A percentile compares a stretch with the other conserved stretches of the same genome.
Conservation (phyloP, 2,888 invertebrate genomes). For the Synergus umbraculus region DNA sequence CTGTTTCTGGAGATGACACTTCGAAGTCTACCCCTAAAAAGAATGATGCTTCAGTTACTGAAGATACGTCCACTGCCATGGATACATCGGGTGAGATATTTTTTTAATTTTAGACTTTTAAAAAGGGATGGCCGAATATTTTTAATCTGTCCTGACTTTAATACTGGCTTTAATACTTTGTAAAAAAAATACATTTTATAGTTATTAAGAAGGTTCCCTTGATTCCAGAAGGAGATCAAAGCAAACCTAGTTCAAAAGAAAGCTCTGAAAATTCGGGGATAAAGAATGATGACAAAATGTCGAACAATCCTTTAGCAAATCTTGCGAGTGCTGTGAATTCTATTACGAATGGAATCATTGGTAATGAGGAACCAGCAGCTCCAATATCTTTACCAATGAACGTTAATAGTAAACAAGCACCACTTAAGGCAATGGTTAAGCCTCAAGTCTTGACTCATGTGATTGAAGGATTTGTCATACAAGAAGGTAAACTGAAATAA, state of each 20-base stretch:
- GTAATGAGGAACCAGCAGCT: constrained; percentile 64
- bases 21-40: constrained; percentile 63
- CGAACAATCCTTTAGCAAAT: constrained; percentile 72
- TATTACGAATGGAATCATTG: constrained; percentile 70
- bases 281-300: constrained; percentile 73
- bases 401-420: constrained; percentile 71
- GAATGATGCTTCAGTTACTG: constrained; percentile 53
- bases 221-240: constrained; percentile 62
- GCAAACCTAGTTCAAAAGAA: constrained; percentile 65
- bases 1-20: constrained; percentile 57
- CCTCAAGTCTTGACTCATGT: constrained; percentile 97
- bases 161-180: too few relatives aligned
- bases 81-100: constrained; percentile 49
- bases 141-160: too few relatives aligned
- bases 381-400: constrained; percentile 63
- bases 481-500: constrained; percentile 83
- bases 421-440: constrained; percentile 95
- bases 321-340: constrained; percentile 74
- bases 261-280: constrained; percentile 64
- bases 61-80: constrained; percentile 54
- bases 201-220: background rate
- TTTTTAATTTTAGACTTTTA: background rate
- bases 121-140: too few relatives aligned
- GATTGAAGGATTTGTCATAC: constrained; percentile 97
- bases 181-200: background rate